These are phyloP conservation scores for Microctenopoma stevenorrisi DNA, from an alignment of 2,797 vertebrate species.

Conservation along the genomic window DNA sequence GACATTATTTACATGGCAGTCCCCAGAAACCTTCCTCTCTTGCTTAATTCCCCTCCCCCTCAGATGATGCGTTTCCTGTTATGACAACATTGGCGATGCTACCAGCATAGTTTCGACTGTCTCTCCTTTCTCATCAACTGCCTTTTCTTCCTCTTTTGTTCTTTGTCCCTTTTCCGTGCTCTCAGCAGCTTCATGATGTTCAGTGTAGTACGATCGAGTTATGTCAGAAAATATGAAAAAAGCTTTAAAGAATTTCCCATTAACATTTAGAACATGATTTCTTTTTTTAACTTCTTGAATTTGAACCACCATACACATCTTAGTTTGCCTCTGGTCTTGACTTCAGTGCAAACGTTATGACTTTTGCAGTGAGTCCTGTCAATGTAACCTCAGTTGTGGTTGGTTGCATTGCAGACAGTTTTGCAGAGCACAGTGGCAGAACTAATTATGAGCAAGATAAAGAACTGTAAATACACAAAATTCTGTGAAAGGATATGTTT, in stretches of 20 bases:
- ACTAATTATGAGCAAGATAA: background rate
- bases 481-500: background rate
- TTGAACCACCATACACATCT: background rate
- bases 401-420: background rate
- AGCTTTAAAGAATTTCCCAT: conserved; percentile 21
- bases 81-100: conserved; percentile 31
- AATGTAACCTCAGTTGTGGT: conserved; percentile 4
- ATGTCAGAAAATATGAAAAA: background rate
- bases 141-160: conserved; percentile 42
- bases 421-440: conserved; percentile 6
- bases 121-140: background rate
- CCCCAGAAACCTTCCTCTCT: background rate
- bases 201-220: too few relatives aligned
- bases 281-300: background rate
- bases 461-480: background rate
- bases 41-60: conserved; percentile 31
- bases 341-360: background rate
- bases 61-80: conserved; percentile 64
- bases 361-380: conserved; percentile 7
- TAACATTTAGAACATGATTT: background rate
- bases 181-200: background rate
- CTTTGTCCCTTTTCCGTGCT: conserved; percentile 35
- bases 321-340: background rate
- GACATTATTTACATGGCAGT: conserved; percentile 9
- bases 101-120: conserved; percentile 6